A percentile compares a stretch with the other conserved stretches of the same genome.
Conservation (phyloP, 2,113 vertebrate genomes). For the Cephalopholis sonnerati region DNA sequence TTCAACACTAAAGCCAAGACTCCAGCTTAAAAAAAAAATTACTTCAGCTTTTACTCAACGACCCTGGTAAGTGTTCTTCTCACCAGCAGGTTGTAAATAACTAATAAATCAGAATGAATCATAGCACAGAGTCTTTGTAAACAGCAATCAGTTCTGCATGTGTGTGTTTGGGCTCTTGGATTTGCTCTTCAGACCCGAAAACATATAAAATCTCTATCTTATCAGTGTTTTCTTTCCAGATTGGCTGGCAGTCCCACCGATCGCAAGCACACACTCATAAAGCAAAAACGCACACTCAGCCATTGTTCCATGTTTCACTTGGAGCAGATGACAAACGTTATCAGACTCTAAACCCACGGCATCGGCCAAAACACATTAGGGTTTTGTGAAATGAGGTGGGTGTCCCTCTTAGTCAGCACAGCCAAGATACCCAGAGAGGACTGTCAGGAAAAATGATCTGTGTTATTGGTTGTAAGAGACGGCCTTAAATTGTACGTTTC, state of each 20-base stretch:
- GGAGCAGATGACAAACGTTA: slow-evolving; percentile 43
- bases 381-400: slow-evolving; percentile 33
- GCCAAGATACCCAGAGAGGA: slow-evolving; percentile 51
- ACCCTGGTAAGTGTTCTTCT: slow-evolving; percentile 19
- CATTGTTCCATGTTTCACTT: slow-evolving; percentile 71
- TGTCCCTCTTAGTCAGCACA: slow-evolving; percentile 19
- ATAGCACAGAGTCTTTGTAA: slow-evolving; percentile 36
- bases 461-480: slow-evolving; percentile 37
- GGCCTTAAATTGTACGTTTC: slow-evolving; percentile 23
- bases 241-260: slow-evolving; percentile 44
- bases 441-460: slow-evolving; percentile 22
- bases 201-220: slow-evolving; percentile 55
- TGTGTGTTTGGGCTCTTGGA: neutral
- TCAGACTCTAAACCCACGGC: slow-evolving; percentile 40
- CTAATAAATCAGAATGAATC: slow-evolving; percentile 39
- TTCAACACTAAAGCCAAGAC: neutral
- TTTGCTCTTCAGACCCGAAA: neutral
- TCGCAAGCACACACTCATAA: slow-evolving; percentile 36
- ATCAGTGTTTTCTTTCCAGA: slow-evolving; percentile 66
- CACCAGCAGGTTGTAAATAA: slow-evolving; percentile 43
- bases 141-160: slow-evolving; percentile 41
- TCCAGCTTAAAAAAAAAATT: too few relatives aligned
- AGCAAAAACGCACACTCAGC: slow-evolving; percentile 56
- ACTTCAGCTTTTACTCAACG: neutral
- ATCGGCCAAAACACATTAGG: slow-evolving; percentile 51